These are phyloP conservation scores for Ariolimax columbianus DNA, from an alignment of 2,888 invertebrate species.

Conservation along the genomic window DNA sequence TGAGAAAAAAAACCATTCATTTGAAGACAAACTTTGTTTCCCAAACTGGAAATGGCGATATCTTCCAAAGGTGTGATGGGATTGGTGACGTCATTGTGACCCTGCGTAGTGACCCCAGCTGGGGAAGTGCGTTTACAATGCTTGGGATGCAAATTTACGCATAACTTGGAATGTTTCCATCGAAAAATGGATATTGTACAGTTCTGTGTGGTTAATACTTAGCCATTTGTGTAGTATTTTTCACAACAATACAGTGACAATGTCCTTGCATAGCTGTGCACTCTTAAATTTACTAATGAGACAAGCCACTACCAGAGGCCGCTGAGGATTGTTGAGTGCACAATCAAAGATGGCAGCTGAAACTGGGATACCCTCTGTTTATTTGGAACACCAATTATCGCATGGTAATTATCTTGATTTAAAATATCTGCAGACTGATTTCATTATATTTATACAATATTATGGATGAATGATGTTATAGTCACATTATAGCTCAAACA, in stretches of 20 bases:
- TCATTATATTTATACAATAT: not conserved
- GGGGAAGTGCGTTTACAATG: constrained; percentile 60
- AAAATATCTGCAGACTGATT: not conserved
- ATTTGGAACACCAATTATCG: constrained; percentile 60
- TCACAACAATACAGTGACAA: constrained; percentile 29
- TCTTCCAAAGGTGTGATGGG: constrained; percentile 57
- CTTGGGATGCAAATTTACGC: constrained; percentile 56
- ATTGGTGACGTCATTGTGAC: constrained; percentile 62
- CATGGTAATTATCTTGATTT: constrained; percentile 59
- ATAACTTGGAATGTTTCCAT: constrained; percentile 53
- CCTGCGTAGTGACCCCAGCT: constrained; percentile 63
- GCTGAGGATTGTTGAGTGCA: constrained; percentile 67
- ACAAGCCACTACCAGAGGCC: constrained; percentile 68
- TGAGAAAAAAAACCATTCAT: constrained; percentile 30
- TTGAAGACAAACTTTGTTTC: constrained; percentile 43
- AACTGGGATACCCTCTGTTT: constrained; percentile 72
- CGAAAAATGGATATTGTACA: constrained; percentile 49
- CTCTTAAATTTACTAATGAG: constrained; percentile 55
- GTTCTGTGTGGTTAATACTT: constrained; percentile 46
- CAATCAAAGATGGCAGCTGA: constrained; percentile 74
- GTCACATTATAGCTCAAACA: not conserved
- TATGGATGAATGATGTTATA: not conserved
- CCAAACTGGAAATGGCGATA: constrained; percentile 62
- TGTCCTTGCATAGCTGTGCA: constrained; percentile 31
- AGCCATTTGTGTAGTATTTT: constrained; percentile 31